phyloP scores from a whole-genome alignment of 2,888 invertebrate genomes.

The Willowsia nigromaculata region DNA sequence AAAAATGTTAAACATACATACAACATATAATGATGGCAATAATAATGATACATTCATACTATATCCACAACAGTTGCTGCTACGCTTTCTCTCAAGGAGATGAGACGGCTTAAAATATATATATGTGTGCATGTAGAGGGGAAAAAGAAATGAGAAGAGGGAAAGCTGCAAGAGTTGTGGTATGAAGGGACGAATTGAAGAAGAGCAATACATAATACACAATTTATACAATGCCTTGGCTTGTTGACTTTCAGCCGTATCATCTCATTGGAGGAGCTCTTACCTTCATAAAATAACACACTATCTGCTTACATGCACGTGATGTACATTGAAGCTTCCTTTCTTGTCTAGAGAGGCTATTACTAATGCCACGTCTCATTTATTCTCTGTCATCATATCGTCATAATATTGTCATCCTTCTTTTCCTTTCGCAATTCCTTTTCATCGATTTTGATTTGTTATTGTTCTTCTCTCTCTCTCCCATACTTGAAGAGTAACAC shows the following conservation, averaged over 20 bases:
- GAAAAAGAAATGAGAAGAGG: not conserved
- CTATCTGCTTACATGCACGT: not conserved
- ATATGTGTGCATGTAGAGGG: not conserved
- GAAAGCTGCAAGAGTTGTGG: not conserved
- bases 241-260: slow-evolving; percentile 60
- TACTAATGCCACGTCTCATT: slow-evolving; percentile 60
- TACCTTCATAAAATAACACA: slow-evolving; percentile 16
- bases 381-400: slow-evolving; percentile 61
- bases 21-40: not conserved
- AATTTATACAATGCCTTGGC: slow-evolving; percentile 49
- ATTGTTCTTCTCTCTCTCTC: slow-evolving; percentile 20
- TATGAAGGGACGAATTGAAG: not conserved
- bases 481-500: not conserved
- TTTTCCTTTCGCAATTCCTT: slow-evolving; percentile 50
- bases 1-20: not conserved
- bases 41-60: slow-evolving; percentile 37
- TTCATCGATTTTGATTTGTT: slow-evolving; percentile 58
- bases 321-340: not conserved
- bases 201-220: slow-evolving; percentile 16
- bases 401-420: slow-evolving; percentile 59
- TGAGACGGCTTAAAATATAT: too few species aligned
- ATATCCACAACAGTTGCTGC: not conserved
- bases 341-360: slow-evolving; percentile 37
- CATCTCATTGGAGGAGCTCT: slow-evolving; percentile 29
- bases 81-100: not conserved